A percentile compares a stretch with the other conserved stretches of the same genome.
These are phyloP conservation scores for Lampris megalopsis DNA, from an alignment of 2,113 vertebrate genomes.

Conservation along the genomic window DNA sequence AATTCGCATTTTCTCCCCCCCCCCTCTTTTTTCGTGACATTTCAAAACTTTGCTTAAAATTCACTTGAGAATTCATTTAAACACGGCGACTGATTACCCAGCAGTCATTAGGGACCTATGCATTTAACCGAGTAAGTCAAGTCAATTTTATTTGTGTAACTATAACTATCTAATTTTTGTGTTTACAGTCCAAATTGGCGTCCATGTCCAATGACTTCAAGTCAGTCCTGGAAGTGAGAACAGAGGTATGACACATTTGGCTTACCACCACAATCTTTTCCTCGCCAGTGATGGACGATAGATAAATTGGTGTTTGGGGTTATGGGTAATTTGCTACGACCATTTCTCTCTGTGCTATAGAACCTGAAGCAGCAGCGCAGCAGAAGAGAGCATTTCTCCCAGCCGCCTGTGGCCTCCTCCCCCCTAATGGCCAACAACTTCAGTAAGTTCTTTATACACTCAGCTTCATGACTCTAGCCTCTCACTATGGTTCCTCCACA, in stretches of 20 bases:
- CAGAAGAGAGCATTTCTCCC: conserved; percentile 92
- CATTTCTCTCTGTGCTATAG: conserved; percentile 63
- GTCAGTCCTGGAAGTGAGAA: conserved; percentile 93
- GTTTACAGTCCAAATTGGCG: conserved; percentile 90
- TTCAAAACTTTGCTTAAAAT: no score
- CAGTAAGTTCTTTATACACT: conserved; percentile 78
- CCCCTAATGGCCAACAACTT: conserved; percentile 87
- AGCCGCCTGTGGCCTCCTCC: conserved; percentile 82
- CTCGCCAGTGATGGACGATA: neutral
- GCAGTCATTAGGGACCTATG: no score
- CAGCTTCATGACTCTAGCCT: neutral
- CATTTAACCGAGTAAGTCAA: no score
- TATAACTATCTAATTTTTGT: conserved; percentile 16
- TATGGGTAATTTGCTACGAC: neutral
- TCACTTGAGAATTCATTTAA: no score
- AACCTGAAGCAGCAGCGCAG: conserved; percentile 94
- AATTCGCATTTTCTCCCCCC: no score
- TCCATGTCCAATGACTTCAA: conserved; percentile 97
- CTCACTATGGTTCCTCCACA: neutral
- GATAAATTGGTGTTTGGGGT: neutral
- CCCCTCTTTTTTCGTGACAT: no score
- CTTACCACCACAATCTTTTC: neutral
- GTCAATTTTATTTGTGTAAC: neutral
- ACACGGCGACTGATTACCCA: no score
- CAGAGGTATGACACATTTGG: conserved; percentile 84